Evolutionary conservation across 2,113 vertebrate genomes (phyloP).

Genomic region (Prolemur simus): DNA sequence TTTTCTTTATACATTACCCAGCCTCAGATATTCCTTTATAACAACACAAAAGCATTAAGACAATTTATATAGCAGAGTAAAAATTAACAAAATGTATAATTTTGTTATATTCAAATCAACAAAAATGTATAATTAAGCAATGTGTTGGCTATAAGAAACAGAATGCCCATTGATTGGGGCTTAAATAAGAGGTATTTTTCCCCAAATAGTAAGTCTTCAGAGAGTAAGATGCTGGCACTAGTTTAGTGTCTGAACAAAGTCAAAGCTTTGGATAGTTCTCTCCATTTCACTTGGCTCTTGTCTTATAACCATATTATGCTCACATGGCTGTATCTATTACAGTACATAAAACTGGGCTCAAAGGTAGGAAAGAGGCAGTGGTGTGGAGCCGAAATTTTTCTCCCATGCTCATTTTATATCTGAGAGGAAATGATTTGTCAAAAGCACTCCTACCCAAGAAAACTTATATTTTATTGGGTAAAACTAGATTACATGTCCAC

Average conservation of each 20-base stretch:
- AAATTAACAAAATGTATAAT: too few relatives aligned
- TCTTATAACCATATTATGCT: neutral
- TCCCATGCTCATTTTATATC: neutral
- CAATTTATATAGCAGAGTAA: neutral
- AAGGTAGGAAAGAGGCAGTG: neutral
- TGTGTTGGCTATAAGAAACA: neutral
- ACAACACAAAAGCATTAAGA: neutral
- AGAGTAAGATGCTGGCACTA: neutral
- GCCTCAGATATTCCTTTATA: neutral
- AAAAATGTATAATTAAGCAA: neutral
- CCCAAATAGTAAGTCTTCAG: neutral
- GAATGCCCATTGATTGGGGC: neutral
- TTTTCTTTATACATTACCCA: neutral
- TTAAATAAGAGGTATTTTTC: neutral
- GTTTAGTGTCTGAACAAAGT: neutral
- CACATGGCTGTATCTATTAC: neutral
- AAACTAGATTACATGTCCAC: neutral
- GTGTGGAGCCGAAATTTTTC: neutral
- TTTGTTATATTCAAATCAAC: too few relatives aligned
- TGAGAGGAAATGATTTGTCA: neutral
- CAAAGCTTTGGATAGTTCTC: neutral
- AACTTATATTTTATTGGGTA: neutral
- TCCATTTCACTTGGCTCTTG: neutral
- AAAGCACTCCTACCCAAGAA: neutral
- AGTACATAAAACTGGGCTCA: neutral